phyloP scores from a whole-genome alignment of 2,797 vertebrate species.

The Threskiornis aethiopicus region DNA sequence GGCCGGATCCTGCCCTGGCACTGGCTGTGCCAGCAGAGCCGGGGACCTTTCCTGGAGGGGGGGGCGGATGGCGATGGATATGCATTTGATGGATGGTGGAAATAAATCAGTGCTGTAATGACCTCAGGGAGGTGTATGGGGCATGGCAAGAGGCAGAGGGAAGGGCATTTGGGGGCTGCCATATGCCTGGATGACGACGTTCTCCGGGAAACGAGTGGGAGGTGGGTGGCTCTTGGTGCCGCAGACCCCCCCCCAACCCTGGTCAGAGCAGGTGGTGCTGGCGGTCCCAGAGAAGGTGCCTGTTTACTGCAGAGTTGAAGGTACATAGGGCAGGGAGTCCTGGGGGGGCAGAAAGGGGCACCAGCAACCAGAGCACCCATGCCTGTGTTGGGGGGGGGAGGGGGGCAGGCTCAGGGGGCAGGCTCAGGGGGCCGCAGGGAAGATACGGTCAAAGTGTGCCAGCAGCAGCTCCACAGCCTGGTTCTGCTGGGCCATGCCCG shows the following conservation, averaged over 20 bases:
- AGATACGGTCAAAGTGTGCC: background rate
- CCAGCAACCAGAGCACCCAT: background rate
- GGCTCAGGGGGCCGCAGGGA: background rate
- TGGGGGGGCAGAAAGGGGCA: background rate
- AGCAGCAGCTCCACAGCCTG: constrained; percentile 91
- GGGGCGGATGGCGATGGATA: background rate
- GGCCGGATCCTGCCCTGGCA: background rate
- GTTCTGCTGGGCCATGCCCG: constrained; percentile 88
- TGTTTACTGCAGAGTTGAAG: background rate
- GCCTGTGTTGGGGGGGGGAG: background rate
- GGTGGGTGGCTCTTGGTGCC: background rate
- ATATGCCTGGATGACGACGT: background rate
- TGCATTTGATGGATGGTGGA: background rate
- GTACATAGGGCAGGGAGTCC: background rate
- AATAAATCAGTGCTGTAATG: background rate
- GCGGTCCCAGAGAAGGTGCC: background rate
- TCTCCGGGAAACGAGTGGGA: background rate
- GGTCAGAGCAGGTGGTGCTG: background rate
- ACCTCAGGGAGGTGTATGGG: fast-evolving
- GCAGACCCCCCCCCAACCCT: background rate
- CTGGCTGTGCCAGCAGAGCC: background rate
- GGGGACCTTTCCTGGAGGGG: background rate
- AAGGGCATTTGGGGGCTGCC: background rate
- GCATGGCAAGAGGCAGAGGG: background rate
- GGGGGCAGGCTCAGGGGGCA: background rate